phyloP scores from a whole-genome alignment of 2,113 vertebrate genomes.

The Hippolais icterina region DNA sequence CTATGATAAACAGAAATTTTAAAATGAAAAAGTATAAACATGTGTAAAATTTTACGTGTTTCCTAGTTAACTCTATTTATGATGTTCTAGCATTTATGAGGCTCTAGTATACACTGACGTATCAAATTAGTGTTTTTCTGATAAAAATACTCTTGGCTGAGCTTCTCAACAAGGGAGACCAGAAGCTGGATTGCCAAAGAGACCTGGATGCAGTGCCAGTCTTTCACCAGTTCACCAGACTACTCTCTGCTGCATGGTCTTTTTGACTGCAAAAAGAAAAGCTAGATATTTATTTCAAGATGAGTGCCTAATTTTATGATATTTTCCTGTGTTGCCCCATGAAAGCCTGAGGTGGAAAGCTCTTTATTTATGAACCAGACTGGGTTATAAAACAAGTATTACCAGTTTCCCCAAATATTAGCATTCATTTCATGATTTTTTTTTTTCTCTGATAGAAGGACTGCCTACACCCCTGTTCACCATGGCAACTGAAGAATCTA shows the following conservation, averaged over 20 bases:
- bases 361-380: neutral
- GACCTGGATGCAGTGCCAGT: neutral
- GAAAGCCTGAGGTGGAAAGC: neutral
- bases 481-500: conserved; percentile 79
- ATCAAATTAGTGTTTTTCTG: neutral
- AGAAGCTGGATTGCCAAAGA: neutral
- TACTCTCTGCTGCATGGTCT: neutral
- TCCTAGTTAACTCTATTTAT: neutral
- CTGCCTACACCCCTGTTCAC: conserved; percentile 71
- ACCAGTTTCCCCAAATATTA: conserved; percentile 55
- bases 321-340: neutral
- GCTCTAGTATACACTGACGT: neutral
- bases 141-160: neutral
- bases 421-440: conserved; percentile 68
- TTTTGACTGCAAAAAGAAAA: neutral
- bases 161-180: neutral
- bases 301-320: neutral
- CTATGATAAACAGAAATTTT: neutral
- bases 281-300: neutral
- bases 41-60: neutral
- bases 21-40: neutral
- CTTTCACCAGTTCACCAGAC: neutral
- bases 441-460: conserved; percentile 59
- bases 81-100: neutral
- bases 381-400: neutral